Percentiles rank a stretch among this genome's conserved stretches.
Evolutionary conservation across 2,113 vertebrate genomes (phyloP).

Genomic region (Heterocephalus glaber): DNA sequence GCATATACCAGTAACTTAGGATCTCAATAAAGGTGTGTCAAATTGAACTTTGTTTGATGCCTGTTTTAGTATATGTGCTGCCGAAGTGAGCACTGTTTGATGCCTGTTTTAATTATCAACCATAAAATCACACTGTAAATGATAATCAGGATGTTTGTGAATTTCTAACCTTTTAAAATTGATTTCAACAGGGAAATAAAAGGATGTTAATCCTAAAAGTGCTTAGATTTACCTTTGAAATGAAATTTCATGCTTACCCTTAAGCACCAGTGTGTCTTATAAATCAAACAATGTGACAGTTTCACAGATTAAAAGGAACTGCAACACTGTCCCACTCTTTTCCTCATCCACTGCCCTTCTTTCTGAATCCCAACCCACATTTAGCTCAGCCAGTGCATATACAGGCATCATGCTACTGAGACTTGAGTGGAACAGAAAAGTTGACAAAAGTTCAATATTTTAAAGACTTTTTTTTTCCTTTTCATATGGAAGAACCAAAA

Average conservation of each 20-base stretch:
- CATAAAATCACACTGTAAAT: background rate
- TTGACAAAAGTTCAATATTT: background rate
- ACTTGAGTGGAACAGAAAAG: background rate
- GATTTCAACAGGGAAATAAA: constrained; percentile 3
- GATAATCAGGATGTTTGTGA: background rate
- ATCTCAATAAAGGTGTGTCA: background rate
- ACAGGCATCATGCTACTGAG: background rate
- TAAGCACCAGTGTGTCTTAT: background rate
- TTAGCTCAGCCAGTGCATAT: background rate
- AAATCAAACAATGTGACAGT: background rate
- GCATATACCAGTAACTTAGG: background rate
- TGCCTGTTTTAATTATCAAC: background rate
- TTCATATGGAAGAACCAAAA: background rate
- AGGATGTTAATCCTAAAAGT: background rate
- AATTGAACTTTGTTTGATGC: background rate
- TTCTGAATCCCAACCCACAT: background rate
- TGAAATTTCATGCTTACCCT: background rate
- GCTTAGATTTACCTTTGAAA: constrained; percentile 31
- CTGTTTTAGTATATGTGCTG: too few species aligned
- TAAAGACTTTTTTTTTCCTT: background rate
- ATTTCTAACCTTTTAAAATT: background rate
- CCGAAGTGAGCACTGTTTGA: too few species aligned
- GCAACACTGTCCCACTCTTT: background rate
- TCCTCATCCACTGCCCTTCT: background rate
- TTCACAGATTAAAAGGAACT: background rate